Evolutionary conservation across 2,888 invertebrate species (phyloP).

Genomic region (Anoncus sp.): DNA sequence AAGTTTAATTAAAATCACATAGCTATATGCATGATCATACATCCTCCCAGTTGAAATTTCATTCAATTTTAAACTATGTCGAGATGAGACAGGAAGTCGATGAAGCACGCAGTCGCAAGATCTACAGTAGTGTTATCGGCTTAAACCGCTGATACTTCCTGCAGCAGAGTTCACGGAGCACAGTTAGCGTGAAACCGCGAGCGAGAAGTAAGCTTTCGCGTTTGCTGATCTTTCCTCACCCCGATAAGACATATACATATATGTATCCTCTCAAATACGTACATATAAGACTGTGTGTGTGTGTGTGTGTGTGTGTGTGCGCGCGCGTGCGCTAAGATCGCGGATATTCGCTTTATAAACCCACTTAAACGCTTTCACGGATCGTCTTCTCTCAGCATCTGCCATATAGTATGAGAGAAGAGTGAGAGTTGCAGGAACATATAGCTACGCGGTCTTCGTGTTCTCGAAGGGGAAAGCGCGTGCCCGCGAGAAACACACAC

Average conservation of each 20-base stretch:
- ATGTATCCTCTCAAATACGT: not conserved
- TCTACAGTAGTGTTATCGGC: slow-evolving; percentile 23
- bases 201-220: slow-evolving; percentile 38
- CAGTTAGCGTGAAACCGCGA: slow-evolving; percentile 16
- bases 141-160: slow-evolving; percentile 14
- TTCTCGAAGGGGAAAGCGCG: slow-evolving; percentile 45
- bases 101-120: slow-evolving; percentile 5
- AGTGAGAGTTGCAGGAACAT: slow-evolving; percentile 20
- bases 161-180: not conserved
- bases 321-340: not conserved
- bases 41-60: slow-evolving; percentile 26
- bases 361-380: slow-evolving; percentile 53
- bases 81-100: slow-evolving; percentile 30
- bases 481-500: slow-evolving; percentile 20
- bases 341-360: slow-evolving; percentile 31
- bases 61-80: slow-evolving; percentile 42
- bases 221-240: slow-evolving; percentile 18
- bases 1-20: not conserved
- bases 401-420: slow-evolving; percentile 12
- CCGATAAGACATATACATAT: slow-evolving; percentile 13
- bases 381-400: slow-evolving; percentile 33
- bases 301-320: not conserved
- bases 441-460: not conserved
- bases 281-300: not conserved
- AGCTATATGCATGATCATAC: not conserved